Evolutionary conservation across 2,888 invertebrate genomes (phyloP).

Genomic region (Blomia tropicalis): DNA sequence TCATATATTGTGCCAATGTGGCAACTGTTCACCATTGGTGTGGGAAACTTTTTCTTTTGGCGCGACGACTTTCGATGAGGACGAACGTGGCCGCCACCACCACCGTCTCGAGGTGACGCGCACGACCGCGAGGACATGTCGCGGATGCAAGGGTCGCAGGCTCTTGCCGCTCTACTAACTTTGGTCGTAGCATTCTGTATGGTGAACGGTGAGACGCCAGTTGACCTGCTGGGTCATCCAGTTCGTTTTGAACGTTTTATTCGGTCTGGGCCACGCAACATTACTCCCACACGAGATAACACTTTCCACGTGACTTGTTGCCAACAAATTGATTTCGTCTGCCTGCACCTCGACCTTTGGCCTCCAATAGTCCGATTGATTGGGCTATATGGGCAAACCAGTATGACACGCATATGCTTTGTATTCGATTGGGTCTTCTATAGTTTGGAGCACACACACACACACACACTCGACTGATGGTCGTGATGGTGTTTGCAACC

Average conservation of each 20-base stretch:
- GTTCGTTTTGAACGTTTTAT: not conserved
- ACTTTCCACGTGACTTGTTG: conserved; percentile 13
- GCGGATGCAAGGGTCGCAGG: not conserved
- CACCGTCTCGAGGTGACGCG: not conserved
- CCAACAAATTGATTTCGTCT: conserved; percentile 6
- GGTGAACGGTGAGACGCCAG: not conserved
- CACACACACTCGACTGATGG: not conserved
- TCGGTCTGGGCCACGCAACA: not conserved
- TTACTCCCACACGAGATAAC: not conserved
- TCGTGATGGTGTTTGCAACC: not conserved
- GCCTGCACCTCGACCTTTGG: not conserved
- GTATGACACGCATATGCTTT: no score
- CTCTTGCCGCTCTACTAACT: conserved; percentile 10
- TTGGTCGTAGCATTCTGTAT: no score
- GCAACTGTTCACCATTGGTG: not conserved
- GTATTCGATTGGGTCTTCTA: no score
- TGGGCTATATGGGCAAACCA: no score
- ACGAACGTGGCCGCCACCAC: no score
- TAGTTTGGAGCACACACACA: no score
- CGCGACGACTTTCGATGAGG: not conserved
- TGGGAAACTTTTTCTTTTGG: conserved; percentile 2
- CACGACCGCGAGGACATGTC: no score
- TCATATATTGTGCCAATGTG: not conserved
- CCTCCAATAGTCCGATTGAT: not conserved
- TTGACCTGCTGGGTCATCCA: not conserved